A percentile compares a stretch with the other conserved stretches of the same genome.
phyloP scores from a whole-genome alignment of 2,888 invertebrate genomes.

The Reticulitermes lucifugus region DNA sequence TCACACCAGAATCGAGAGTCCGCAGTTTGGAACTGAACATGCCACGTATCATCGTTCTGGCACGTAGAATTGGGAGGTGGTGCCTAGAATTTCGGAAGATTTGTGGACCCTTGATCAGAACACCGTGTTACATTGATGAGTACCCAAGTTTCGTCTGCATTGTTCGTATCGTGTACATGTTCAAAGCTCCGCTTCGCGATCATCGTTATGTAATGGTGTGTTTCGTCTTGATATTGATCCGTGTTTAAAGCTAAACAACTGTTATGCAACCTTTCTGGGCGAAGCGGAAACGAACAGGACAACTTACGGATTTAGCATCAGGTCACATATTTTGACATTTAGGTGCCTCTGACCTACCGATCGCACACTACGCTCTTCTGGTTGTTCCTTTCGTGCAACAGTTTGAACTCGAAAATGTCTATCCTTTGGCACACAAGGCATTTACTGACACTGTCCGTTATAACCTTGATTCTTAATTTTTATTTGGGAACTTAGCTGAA shows the following conservation, averaged over 20 bases:
- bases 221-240: neutral
- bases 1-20: too few relatives aligned
- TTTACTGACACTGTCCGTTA: too few relatives aligned
- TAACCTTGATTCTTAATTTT: too few relatives aligned
- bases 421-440: too few relatives aligned
- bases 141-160: neutral
- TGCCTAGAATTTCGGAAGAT: too few relatives aligned
- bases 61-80: too few relatives aligned
- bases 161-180: neutral
- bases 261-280: neutral
- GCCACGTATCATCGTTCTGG: too few relatives aligned
- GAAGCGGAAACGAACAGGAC: neutral
- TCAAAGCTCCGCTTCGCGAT: neutral
- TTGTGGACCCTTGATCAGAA: too few relatives aligned
- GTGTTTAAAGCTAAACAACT: neutral
- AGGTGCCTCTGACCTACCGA: neutral
- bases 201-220: neutral
- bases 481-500: too few relatives aligned
- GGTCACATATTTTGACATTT: neutral
- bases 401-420: too few relatives aligned
- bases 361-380: neutral
- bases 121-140: too few relatives aligned
- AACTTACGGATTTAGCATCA: neutral
- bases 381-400: neutral
- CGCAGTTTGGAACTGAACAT: too few relatives aligned